phyloP scores from a whole-genome alignment of 2,888 invertebrate species.

The Agriopis aurantiaria region DNA sequence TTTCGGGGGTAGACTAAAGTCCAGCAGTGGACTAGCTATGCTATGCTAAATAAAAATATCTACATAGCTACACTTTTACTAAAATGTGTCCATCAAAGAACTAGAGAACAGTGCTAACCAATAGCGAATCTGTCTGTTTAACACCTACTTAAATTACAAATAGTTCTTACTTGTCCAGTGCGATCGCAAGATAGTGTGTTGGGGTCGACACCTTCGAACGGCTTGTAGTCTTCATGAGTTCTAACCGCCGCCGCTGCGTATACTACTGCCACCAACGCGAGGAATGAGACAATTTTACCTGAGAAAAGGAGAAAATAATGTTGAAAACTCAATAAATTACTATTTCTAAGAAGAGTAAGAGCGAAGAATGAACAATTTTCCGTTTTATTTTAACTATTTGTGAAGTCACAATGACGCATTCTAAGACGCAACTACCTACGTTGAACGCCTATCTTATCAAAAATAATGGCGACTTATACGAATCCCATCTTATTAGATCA shows the following conservation, averaged over 20 bases:
- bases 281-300: constrained; percentile 53
- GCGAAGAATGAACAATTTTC: background rate
- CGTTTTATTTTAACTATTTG: background rate
- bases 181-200: constrained; percentile 73
- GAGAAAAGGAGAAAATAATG: constrained; percentile 38
- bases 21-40: too few species aligned
- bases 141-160: too few species aligned
- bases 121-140: background rate
- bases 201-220: constrained; percentile 64
- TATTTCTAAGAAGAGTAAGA: too few species aligned
- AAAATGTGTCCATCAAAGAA: background rate
- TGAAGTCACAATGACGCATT: background rate
- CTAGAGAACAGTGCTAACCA: too few species aligned
- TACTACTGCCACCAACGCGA: constrained; percentile 51
- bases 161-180: constrained; percentile 61
- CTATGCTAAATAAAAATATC: too few species aligned
- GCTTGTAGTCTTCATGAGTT: constrained; percentile 15
- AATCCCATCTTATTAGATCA: background rate
- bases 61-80: background rate
- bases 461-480: background rate
- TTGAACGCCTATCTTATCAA: background rate
- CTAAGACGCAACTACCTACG: background rate
- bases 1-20: too few species aligned
- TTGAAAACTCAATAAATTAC: background rate
- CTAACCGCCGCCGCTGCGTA: constrained; percentile 36